Conservation (phyloP, 2,888 invertebrate genomes). For the Zeuzera pyrina region DNA sequence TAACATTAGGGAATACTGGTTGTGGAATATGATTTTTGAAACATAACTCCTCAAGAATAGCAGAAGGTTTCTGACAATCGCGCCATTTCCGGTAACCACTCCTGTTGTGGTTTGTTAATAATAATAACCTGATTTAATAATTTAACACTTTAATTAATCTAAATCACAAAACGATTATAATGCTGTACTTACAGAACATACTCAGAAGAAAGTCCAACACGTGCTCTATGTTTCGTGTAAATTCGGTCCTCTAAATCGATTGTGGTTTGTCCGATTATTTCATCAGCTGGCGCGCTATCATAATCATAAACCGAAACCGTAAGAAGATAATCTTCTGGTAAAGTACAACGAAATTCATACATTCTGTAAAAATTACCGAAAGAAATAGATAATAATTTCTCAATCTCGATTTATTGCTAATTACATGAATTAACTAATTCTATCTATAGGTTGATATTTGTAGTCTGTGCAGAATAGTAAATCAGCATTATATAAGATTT, state of each 20-base stretch:
- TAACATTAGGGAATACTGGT: conserved; percentile 32
- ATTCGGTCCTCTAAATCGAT: conserved; percentile 92
- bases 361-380: no score
- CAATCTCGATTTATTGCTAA: no score
- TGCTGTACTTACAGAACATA: conserved; percentile 81
- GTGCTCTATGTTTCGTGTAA: conserved; percentile 84
- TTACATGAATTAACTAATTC: no score
- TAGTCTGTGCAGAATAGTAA: conserved; percentile 1
- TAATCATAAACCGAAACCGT: conserved; percentile 83
- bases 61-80: conserved; percentile 79
- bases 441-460: no score
- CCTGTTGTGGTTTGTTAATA: no score
- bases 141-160: no score
- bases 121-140: no score
- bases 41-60: conserved; percentile 82
- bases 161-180: no score
- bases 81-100: conserved; percentile 85
- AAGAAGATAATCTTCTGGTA: conserved; percentile 84
- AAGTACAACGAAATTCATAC: conserved; percentile 80
- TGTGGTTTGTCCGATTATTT: conserved; percentile 86
- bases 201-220: conserved; percentile 81
- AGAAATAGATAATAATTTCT: no score
- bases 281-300: conserved; percentile 78
- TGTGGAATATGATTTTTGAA: conserved; percentile 67
- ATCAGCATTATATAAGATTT: no score